phyloP scores from a whole-genome alignment of 2,113 vertebrate species.

The Tetrao urogallus region DNA sequence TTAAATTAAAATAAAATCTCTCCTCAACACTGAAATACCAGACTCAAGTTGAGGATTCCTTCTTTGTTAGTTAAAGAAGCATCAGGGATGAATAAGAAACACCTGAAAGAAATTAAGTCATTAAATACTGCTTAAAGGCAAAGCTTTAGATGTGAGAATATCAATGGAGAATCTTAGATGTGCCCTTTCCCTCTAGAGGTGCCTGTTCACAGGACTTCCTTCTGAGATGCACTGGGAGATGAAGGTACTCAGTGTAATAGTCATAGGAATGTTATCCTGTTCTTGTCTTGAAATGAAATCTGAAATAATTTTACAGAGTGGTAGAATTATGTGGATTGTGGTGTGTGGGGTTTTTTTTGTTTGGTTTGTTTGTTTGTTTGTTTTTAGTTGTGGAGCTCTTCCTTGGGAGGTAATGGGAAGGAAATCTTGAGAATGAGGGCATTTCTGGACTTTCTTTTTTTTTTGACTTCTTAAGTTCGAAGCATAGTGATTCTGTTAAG shows the following conservation, averaged over 20 bases:
- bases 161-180: neutral
- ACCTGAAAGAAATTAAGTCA: neutral
- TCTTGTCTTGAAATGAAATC: neutral
- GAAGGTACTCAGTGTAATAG: fast-evolving
- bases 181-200: neutral
- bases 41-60: neutral
- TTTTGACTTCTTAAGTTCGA: neutral
- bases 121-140: neutral
- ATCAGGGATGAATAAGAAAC: too few relatives aligned
- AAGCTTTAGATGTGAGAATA: neutral
- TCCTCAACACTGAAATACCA: neutral
- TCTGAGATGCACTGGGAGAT: neutral
- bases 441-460: neutral
- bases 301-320: neutral
- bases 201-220: fast-evolving
- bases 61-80: neutral
- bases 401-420: neutral
- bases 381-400: neutral
- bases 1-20: neutral
- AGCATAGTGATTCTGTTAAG: neutral
- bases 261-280: neutral
- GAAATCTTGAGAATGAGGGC: neutral
- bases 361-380: too few relatives aligned
- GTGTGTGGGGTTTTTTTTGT: too few relatives aligned
- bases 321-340: neutral